Conservation (phyloP, 1,140 invertebrate genomes). For the Zaprionus ghesquierei region DNA sequence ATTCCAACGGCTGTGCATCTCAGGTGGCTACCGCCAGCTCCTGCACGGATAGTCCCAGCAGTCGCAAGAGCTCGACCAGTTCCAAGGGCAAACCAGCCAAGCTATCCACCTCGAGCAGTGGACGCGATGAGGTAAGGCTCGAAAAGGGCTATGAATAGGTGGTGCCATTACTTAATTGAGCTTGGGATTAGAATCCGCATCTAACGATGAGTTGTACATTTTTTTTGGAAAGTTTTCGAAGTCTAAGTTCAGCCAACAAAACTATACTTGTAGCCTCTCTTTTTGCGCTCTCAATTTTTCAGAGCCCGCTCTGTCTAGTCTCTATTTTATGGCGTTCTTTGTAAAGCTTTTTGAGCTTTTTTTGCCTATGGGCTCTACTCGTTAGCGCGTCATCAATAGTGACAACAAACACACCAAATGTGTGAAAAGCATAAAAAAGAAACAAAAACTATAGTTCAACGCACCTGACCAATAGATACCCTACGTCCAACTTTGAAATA, state of each 20-base stretch:
- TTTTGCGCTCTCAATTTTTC: neutral
- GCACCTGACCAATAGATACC: too few relatives aligned
- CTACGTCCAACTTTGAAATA: too few relatives aligned
- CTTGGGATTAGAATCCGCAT: too few relatives aligned
- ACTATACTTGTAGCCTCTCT: neutral
- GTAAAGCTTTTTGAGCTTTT: conserved; percentile 25
- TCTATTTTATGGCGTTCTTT: neutral
- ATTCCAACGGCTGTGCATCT: conserved; percentile 49
- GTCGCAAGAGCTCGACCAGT: conserved; percentile 66
- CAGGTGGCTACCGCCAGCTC: conserved; percentile 12
- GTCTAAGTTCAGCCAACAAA: too few relatives aligned
- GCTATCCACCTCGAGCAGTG: conserved; percentile 67
- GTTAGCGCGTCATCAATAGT: conserved; percentile 28
- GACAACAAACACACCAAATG: neutral
- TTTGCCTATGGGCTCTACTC: conserved; percentile 16
- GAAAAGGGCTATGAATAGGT: too few relatives aligned
- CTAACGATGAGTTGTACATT: neutral
- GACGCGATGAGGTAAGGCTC: conserved; percentile 69
- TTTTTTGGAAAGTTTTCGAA: too few relatives aligned
- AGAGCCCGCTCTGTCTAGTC: neutral
- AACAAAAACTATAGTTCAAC: too few relatives aligned
- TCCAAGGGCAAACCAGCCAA: conserved; percentile 66
- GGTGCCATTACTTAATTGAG: too few relatives aligned
- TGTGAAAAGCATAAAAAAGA: conserved; percentile 5
- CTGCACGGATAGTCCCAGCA: conserved; percentile 57